Evolutionary conservation across 37 sponge, comb jelly and placozoan species (phyloP), one percentile per base, ranked within the genome.

Genomic region (Agelas oroides): DNA sequence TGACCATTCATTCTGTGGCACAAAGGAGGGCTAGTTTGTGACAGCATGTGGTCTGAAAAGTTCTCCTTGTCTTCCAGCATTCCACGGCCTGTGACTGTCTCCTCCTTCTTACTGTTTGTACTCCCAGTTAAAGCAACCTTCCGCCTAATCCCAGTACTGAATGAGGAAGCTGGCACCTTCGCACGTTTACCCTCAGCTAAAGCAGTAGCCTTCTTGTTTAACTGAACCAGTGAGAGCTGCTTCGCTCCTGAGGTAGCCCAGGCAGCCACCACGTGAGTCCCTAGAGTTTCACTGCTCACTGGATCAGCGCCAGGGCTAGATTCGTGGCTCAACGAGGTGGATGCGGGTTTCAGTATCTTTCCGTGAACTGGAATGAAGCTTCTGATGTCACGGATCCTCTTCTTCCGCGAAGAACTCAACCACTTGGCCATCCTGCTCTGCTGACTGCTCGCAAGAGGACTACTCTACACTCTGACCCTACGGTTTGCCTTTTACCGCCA

Each of bases 341-440:
- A 46, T 8, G 3, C 8, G 46, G 46, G 46, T 46, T 71, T 71
- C 37, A 71, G 40, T n/a, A 71, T 39, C 40, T 71, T 71, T 36
- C 72, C 72, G 46, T 71, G 72, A 21, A 71, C 72, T 37, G 40
- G 37, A 40, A 71, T 71, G 36, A 71, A 71, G 1, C 36, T 39
- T 38, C 72, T 36, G 39, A 71, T 71, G 12, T 71, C 72, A 21
- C 20, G 72, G 36, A 27, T 35, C 5, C 2, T 16, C 37, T 35
- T 20, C 46, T 23, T 35, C 36, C 72, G 1, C 39, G 24, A 19
- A 19, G 40, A 11, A 66, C 34, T 35, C 41, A 71, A 39, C 72
- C 72, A 71, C 63, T 61, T 11, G 5, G n/a, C 27, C 27, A 27
- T 25, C n/a, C n/a, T n/a, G n/a, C n/a, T n/a, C n/a, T n/a, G n/a